A percentile compares a stretch with the other conserved stretches of the same genome.
These are phyloP conservation scores for Brenthis ino DNA, from an alignment of 2,888 invertebrate species.

Conservation along the genomic window DNA sequence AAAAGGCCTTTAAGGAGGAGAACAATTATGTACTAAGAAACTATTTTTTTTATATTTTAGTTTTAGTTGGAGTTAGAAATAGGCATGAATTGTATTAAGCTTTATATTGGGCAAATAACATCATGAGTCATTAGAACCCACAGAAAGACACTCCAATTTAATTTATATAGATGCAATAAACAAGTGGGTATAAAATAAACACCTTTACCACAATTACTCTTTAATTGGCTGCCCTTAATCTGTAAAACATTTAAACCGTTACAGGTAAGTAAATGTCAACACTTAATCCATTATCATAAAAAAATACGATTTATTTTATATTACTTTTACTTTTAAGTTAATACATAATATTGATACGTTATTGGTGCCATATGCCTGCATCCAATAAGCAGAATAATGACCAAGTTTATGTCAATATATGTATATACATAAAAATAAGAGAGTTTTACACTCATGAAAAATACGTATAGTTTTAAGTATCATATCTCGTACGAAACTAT, in stretches of 20 bases:
- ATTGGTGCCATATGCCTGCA: neutral
- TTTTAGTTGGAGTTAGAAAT: no score
- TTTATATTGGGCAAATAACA: no score
- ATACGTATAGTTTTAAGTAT: no score
- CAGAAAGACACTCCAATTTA: neutral
- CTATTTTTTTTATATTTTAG: no score
- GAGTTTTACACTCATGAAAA: no score
- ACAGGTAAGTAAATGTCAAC: constrained; percentile 41
- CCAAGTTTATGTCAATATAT: no score
- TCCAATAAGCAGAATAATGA: neutral
- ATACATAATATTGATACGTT: constrained; percentile 2
- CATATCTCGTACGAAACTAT: no score
- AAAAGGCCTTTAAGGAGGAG: no score
- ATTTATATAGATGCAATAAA: constrained; percentile 20
- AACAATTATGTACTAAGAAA: no score
- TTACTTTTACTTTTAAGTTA: constrained; percentile 22
- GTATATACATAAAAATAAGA: no score
- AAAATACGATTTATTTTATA: constrained; percentile 32
- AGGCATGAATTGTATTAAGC: no score
- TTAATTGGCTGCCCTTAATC: constrained; percentile 37
- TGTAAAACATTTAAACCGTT: constrained; percentile 33
- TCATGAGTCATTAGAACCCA: no score
- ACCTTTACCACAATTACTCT: constrained; percentile 32
- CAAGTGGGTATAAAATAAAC: constrained; percentile 15
- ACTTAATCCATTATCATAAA: constrained; percentile 36